A percentile compares a stretch with the other conserved stretches of the same genome.
These are phyloP conservation scores for Drosophila infuscata DNA, from an alignment of 2,888 invertebrate genomes.

Conservation along the genomic window DNA sequence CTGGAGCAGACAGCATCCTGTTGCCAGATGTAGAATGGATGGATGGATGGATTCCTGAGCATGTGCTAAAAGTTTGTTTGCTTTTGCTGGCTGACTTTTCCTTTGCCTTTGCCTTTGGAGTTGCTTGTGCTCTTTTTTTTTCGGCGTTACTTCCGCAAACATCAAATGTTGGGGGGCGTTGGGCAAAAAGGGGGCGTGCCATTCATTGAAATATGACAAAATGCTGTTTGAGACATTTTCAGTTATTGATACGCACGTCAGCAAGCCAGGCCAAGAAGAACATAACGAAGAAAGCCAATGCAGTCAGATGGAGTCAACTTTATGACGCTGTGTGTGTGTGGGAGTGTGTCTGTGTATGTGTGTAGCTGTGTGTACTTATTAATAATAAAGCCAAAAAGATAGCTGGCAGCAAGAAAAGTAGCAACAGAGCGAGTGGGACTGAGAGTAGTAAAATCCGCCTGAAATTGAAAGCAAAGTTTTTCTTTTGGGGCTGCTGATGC, in stretches of 20 bases:
- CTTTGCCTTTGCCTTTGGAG: not conserved
- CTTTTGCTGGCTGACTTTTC: constrained; percentile 41
- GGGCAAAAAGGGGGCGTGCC: constrained; percentile 15
- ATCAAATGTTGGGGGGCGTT: constrained; percentile 51
- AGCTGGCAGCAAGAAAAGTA: constrained; percentile 20
- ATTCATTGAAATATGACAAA: constrained; percentile 80
- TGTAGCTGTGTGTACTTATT: constrained; percentile 54
- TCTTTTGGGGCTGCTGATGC: constrained; percentile 37
- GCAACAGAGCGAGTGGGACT: constrained; percentile 13
- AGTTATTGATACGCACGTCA: constrained; percentile 81
- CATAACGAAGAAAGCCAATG: constrained; percentile 51
- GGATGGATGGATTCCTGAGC: constrained; percentile 41
- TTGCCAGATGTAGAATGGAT: constrained; percentile 31
- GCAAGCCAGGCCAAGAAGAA: constrained; percentile 38
- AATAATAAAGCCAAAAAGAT: constrained; percentile 69
- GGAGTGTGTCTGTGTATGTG: not conserved
- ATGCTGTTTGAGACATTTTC: constrained; percentile 82
- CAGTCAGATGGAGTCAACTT: constrained; percentile 55
- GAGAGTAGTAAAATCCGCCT: constrained; percentile 62
- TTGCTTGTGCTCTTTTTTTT: constrained; percentile 28
- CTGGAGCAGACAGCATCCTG: constrained; percentile 50
- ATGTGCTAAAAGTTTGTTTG: constrained; percentile 80
- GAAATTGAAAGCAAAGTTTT: constrained; percentile 78
- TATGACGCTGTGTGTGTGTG: constrained; percentile 40
- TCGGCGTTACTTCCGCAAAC: constrained; percentile 76